Evolutionary conservation across 2,113 vertebrate genomes (phyloP), one percentile per base, ranked within the genome.

Genomic region (Perognathus longimembris): DNA sequence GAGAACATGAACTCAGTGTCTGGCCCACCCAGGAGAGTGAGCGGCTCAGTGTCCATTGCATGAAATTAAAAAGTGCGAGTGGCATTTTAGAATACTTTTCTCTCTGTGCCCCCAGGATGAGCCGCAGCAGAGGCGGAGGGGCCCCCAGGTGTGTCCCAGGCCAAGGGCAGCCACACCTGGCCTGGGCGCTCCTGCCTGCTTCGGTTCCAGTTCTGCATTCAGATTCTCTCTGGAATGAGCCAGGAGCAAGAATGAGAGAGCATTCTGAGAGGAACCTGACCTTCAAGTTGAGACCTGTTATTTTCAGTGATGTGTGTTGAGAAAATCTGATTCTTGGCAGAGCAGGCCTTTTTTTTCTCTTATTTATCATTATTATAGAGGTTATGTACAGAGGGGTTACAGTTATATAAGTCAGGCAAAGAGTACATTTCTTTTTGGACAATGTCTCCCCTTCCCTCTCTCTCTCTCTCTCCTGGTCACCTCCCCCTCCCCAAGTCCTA

Each of bases 91-190:
- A 22, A 32, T 75, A 57, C 79, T 50, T 71, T 32, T 79, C 61
- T 30, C n/a, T 36, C 22, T 54, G 59, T 1, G 28, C 32, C 42
- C 7, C 3, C 6, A 5, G 20, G 40, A 10, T 3, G n/a, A 40
- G 4, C 7, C 30, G 5, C 2, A 8, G 36, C 42, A 6, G 28
- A 80, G 81, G n/a, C 6, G 1, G 1, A 7, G 15, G 2, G 50
- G 50, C 17, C 50, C 15, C 17, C 9, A 3, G 11, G 11, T 0
- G 5, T 21, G 30, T 28, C 0, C 42, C 34, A 2, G 73, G 1
- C 40, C 18, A 21, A 32, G 7, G 26, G 76, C 26, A 32, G 11
- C 38, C 17, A 32, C 40, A 36, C 34, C 36, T 42, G 82, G 5
- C 0, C 0, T 1, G 18, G 73, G 36, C 34, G 38, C 76, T 9